Conservation (phyloP, 2,888 invertebrate species). For the Chelonus formosanus region DNA sequence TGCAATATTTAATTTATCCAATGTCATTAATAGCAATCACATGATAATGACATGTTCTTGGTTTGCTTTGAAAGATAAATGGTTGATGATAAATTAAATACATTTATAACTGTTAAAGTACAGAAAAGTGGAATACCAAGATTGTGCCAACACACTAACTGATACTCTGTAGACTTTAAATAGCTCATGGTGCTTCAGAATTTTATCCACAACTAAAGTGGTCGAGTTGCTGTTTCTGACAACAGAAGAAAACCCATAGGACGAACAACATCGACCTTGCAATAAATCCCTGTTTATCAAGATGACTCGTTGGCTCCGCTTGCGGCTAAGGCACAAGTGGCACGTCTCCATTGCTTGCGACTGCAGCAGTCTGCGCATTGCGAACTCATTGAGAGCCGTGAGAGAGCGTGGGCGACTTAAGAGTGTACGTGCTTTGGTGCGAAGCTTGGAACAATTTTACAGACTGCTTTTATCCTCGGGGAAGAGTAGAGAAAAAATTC, state of each 20-base stretch:
- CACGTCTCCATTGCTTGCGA: constrained; percentile 40
- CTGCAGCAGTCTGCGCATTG: constrained; percentile 6
- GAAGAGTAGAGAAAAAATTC: constrained; percentile 6
- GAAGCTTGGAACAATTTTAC: constrained; percentile 32
- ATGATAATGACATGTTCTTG: background rate
- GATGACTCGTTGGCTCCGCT: constrained; percentile 44
- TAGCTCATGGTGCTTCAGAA: no score
- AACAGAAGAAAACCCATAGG: constrained; percentile 17
- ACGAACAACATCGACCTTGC: constrained; percentile 39
- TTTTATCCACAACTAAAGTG: background rate
- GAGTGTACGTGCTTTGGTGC: constrained; percentile 34
- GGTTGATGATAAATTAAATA: background rate
- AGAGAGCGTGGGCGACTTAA: constrained; percentile 35
- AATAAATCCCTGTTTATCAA: constrained; percentile 48
- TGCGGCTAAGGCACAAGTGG: constrained; percentile 40
- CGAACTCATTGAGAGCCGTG: constrained; percentile 23
- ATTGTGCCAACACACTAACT: no score
- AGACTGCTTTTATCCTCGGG: constrained; percentile 29
- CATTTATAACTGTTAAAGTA: no score
- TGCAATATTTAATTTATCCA: background rate
- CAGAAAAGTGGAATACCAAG: no score
- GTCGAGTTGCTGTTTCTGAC: constrained; percentile 7
- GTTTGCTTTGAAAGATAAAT: background rate
- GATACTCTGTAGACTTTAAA: no score
- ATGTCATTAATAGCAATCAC: constrained; percentile 7